Evolutionary conservation across 1,140 invertebrate species (phyloP), one percentile per base, ranked within the genome.

Genomic region (Lepidurus packardi): DNA sequence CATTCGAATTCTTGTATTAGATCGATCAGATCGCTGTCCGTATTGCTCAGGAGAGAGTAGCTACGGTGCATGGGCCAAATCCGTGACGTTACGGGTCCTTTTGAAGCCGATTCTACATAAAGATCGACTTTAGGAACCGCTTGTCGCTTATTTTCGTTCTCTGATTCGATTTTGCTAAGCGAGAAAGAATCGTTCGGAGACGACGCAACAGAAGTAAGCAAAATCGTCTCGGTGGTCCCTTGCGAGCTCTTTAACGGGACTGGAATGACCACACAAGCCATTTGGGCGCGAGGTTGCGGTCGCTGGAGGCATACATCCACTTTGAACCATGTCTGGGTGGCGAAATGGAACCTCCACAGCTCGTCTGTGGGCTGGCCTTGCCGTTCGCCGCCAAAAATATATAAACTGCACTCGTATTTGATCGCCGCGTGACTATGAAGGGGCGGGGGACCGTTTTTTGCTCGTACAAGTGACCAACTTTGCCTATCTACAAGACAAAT

Each of bases 321-420:
- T 21, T 34, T 77, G 7, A 24, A 42, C 16, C 44, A 80, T 77
- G 75, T 53, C 76, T 43, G 79, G 47, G 75, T 88, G 94, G 92
- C 90, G 84, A 94, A 94, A 85, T 93, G 92, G 86, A 93, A 95
- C 84, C 92, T 89, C 94, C 94, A 96, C 1, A 96, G 85, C 82
- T 95, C 93, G 84, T 93, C 92, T 21, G 89, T 90, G 9, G 91
- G 86, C 76, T 90, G 87, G 1, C 93, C 93, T 78, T 87, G 87
- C 80, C 89, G 88, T 83, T 95, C 93, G 0, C 94, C 93, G 1
- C 94, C 93, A 85, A 94, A 93, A 16, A 96, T 87, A 45, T 94
- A 87, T 90, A 96, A 92, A 43, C 90, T 92, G 16, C 90, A 91
- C 11, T 91, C 91, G 16, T 93, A 88, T 82, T 92, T 89, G 80